Evolutionary conservation across 92 coral and sea anemone species (phyloP).

Genomic region (Phymanthus crucifer): DNA sequence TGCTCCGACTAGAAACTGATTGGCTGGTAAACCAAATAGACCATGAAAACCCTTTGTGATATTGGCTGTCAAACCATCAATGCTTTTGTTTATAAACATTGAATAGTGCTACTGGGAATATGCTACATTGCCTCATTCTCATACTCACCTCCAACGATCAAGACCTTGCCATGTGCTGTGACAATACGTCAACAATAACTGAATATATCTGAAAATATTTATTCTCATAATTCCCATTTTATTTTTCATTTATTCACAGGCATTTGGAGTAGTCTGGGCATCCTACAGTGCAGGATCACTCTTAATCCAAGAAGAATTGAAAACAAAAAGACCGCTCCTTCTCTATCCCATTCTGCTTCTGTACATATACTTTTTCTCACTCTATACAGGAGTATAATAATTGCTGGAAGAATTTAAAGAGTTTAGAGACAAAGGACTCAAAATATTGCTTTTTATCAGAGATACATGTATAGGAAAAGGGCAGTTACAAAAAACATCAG

Average conservation of each 20-base stretch:
- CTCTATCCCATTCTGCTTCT: conserved; percentile 92
- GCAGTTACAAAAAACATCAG: neutral
- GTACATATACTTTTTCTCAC: conserved; percentile 92
- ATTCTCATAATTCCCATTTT: neutral
- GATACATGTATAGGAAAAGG: neutral
- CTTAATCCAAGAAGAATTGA: conserved; percentile 91
- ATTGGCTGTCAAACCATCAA: no score
- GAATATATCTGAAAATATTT: no score
- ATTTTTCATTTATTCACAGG: conserved; percentile 41
- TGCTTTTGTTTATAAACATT: no score
- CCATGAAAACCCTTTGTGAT: no score
- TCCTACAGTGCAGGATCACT: conserved; percentile 99
- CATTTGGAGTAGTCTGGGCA: conserved; percentile 98
- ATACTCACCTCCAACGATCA: no score
- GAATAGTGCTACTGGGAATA: no score
- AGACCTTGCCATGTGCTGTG: no score
- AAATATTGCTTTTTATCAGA: neutral
- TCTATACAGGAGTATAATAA: conserved; percentile 87
- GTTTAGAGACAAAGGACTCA: neutral
- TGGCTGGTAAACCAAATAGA: no score
- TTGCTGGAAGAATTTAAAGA: neutral
- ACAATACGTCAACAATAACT: no score
- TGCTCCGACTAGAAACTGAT: no score
- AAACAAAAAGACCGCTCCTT: conserved; percentile 84
- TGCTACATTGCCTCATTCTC: no score